A percentile compares a stretch with the other conserved stretches of the same genome.
phyloP scores from a whole-genome alignment of 2,888 invertebrate species.

The Linnaemya tessellans region DNA sequence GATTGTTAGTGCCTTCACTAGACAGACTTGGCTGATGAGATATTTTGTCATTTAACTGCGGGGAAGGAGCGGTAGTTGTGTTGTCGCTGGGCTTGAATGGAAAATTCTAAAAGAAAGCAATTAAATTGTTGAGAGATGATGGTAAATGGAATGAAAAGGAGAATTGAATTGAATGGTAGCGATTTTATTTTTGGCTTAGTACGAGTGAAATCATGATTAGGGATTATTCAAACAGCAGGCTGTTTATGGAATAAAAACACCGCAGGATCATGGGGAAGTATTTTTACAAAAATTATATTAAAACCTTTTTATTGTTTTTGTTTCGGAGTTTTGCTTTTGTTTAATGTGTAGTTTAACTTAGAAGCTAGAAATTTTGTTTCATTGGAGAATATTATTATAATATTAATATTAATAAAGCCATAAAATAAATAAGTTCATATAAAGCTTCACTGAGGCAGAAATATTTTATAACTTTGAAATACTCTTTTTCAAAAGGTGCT shows the following conservation, averaged over 20 bases:
- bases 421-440: conserved; percentile 41
- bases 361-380: conserved; percentile 29
- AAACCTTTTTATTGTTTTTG: conserved; percentile 31
- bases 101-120: conserved; percentile 57
- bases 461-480: conserved; percentile 45
- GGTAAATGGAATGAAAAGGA: conserved; percentile 13
- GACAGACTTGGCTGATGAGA: conserved; percentile 17
- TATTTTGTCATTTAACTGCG: not conserved
- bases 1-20: not conserved
- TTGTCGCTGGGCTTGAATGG: conserved; percentile 38
- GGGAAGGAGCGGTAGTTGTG: conserved; percentile 5
- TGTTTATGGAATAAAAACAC: conserved; percentile 47
- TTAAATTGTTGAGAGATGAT: conserved; percentile 56
- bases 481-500: conserved; percentile 3
- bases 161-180: not conserved
- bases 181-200: not conserved
- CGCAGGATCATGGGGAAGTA: not conserved
- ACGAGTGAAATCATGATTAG: not conserved
- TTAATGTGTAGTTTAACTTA: conserved; percentile 43
- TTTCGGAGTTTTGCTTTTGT: conserved; percentile 38
- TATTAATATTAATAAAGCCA: conserved; percentile 61
- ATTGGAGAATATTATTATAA: conserved; percentile 20
- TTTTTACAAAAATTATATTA: conserved; percentile 35
- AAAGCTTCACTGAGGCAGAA: conserved; percentile 67
- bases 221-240: conserved; percentile 15